phyloP scores from a whole-genome alignment of 2,888 invertebrate genomes.

The Lepetodrilus schrolli region DNA sequence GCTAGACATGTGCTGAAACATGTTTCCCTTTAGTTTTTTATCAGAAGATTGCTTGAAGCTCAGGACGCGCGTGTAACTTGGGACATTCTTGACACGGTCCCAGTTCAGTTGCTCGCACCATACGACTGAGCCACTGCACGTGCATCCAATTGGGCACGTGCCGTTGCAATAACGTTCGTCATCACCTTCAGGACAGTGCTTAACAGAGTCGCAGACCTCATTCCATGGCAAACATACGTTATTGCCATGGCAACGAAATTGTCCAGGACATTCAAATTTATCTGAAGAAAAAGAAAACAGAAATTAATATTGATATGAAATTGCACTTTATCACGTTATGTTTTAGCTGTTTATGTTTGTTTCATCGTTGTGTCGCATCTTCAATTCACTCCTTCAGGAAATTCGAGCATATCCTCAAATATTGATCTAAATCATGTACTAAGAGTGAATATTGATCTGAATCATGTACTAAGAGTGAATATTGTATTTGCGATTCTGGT shows the following conservation, averaged over 20 bases:
- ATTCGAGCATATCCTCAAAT: no score
- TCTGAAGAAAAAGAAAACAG: no score
- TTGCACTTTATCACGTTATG: no score
- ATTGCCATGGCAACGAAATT: background rate
- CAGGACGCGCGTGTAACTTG: background rate
- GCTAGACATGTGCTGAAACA: background rate
- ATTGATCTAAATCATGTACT: no score
- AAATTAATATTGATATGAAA: no score
- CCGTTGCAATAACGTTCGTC: conserved; percentile 25
- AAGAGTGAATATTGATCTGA: no score
- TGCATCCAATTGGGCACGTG: background rate
- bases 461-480: no score
- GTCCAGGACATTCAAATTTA: background rate
- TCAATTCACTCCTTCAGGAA: no score
- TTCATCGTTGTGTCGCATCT: no score
- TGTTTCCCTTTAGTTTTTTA: background rate
- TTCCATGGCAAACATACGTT: conserved; percentile 18
- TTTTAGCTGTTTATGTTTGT: no score
- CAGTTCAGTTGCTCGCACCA: background rate
- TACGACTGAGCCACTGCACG: background rate
- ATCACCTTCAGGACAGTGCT: conserved; percentile 23
- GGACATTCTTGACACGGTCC: background rate
- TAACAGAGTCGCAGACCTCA: conserved; percentile 24
- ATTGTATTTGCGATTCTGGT: no score
- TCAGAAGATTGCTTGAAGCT: background rate